Evolutionary conservation across 1,140 invertebrate species (phyloP), one percentile per base, ranked within the genome.

Genomic region (Caerostris extrusa): DNA sequence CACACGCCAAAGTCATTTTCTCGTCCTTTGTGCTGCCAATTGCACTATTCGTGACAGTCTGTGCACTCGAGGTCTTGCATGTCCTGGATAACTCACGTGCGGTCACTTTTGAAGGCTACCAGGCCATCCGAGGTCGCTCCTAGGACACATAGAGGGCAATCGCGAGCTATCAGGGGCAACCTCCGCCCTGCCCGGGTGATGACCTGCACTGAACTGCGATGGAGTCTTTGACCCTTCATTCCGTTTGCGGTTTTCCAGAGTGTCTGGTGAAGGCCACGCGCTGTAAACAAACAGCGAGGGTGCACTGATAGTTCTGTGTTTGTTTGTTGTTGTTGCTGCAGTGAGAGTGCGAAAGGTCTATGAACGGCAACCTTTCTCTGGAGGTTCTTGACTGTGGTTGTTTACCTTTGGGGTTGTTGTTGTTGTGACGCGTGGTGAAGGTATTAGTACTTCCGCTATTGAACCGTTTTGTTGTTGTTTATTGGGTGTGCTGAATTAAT

Each of bases 51-150:
- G 19, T 77, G 34, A 19, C 71, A 77, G 17, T 64, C 61, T 64
- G 17, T 64, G 12, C 61, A 64, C 12, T 50, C 71, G 34, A 77
- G 71, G 71, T 50, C 14, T 50, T 34, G 53, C 50, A 34, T 53
- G 71, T 53, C 71, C 71, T 77, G 71, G 71, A 77, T 77, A 14
- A 77, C 71, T 53, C 71, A 50, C 71, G 10, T 77, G 71, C 71
- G 71, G 71, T 77, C 71, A 77, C 53, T 77, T 77, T 77, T 77
- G 71, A 77, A 77, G 71, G 71, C 53, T 77, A 77, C 3, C 61
- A 50, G 3, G 3, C 34, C 34, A 12, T 77, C 34, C 10, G 71
- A 77, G 71, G 71, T 77, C 71, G 71, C 53, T 77, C 71, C 50
- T 77, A 77, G 71, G 71, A 77, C 71, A 50, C 71, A 77, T 77